Conservation (phyloP, 92 coral and sea anemone species). For the Porites lobata region DNA sequence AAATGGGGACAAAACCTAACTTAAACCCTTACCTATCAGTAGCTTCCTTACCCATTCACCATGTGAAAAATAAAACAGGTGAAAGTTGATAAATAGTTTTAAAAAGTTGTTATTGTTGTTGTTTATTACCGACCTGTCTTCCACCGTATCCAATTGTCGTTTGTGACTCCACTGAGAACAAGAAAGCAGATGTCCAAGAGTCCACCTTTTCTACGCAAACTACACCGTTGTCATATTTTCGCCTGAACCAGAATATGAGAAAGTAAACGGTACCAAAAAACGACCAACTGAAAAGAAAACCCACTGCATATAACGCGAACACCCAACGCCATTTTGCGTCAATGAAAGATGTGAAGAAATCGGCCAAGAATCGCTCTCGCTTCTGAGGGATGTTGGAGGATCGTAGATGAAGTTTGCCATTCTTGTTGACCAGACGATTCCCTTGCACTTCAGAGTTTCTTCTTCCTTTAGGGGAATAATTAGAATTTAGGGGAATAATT, state of each 20-base stretch:
- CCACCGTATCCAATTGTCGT: slow-evolving; percentile 99
- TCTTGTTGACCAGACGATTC: slow-evolving; percentile 78
- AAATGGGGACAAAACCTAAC: no score
- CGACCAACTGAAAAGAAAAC: slow-evolving; percentile 90
- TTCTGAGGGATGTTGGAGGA: slow-evolving; percentile 82
- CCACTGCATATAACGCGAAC: slow-evolving; percentile 70
- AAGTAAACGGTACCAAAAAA: slow-evolving; percentile 93
- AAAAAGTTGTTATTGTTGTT: no score
- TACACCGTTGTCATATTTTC: slow-evolving; percentile 40
- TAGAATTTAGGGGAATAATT: no score
- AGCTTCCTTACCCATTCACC: no score
- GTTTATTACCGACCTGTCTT: slow-evolving; percentile 78
- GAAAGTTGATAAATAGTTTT: background rate
- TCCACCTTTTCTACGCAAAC: slow-evolving; percentile 93
- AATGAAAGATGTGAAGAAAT: slow-evolving; percentile 88
- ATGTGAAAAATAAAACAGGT: no score
- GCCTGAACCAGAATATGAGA: slow-evolving; percentile 76
- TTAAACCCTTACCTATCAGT: no score
- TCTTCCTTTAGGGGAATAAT: slow-evolving; percentile 1
- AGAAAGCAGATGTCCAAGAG: slow-evolving; percentile 92
- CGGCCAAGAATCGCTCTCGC: slow-evolving; percentile 80
- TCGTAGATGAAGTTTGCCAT: slow-evolving; percentile 75
- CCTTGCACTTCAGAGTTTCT: slow-evolving; percentile 9
- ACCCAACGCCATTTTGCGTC: slow-evolving; percentile 96
- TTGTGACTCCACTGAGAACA: slow-evolving; percentile 97